These are phyloP conservation scores for Cephus rjabovi DNA, from an alignment of 2,888 invertebrate genomes.

Conservation along the genomic window DNA sequence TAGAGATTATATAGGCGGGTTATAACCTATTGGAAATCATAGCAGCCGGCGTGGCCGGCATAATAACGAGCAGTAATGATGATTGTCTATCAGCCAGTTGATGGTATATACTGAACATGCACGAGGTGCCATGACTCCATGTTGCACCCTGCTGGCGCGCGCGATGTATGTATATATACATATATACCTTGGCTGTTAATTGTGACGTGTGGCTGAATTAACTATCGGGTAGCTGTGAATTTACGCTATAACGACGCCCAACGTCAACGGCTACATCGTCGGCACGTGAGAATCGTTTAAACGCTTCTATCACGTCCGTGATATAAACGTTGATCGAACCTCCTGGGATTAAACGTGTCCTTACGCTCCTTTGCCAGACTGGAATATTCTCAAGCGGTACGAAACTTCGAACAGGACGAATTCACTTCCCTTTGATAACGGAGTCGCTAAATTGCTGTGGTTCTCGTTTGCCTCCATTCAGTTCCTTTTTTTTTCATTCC, in stretches of 20 bases:
- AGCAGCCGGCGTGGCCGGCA: conserved; percentile 28
- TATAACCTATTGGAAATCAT: conserved; percentile 34
- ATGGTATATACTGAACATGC: conserved; percentile 3
- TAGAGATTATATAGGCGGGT: conserved; percentile 26
- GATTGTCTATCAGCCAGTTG: conserved; percentile 47
- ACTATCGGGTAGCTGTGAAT: conserved; percentile 24
- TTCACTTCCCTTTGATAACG: neutral
- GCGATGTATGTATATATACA: conserved; percentile 12
- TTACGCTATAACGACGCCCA: conserved; percentile 13
- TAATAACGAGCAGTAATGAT: conserved; percentile 47
- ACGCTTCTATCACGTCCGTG: conserved; percentile 14
- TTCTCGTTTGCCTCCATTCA: neutral
- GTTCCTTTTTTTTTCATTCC: neutral
- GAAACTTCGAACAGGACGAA: neutral
- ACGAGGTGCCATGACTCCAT: neutral
- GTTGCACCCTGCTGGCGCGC: conserved; percentile 11
- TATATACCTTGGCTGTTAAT: conserved; percentile 21
- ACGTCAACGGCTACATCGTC: neutral
- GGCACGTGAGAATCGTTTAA: conserved; percentile 36
- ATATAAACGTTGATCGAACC: neutral
- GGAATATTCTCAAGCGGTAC: neutral
- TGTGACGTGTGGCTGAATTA: conserved; percentile 34
- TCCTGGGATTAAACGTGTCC: neutral
- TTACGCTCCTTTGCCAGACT: neutral
- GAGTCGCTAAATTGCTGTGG: neutral